A percentile compares a stretch with the other conserved stretches of the same genome.
Evolutionary conservation across 2,113 vertebrate genomes (phyloP).

Genomic region (Zapus hudsonius): DNA sequence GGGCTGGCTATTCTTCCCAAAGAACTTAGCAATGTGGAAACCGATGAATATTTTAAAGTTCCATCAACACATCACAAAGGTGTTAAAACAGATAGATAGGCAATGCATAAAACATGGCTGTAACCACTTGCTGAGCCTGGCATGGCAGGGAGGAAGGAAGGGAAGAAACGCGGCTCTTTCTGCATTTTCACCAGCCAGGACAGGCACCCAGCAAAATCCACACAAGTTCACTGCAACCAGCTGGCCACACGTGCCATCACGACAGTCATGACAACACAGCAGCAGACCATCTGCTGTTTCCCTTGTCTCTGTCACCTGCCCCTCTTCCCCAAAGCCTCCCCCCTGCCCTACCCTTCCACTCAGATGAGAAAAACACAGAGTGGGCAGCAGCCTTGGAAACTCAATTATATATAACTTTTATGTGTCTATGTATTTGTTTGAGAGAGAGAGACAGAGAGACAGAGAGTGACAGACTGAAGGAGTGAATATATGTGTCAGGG

Average conservation of each 20-base stretch:
- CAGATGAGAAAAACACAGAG: neutral
- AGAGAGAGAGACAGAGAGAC: too few relatives aligned
- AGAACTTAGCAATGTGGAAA: constrained; percentile 1
- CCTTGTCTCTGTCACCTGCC: neutral
- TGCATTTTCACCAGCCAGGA: neutral
- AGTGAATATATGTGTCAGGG: too few relatives aligned
- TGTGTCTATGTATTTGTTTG: too few relatives aligned
- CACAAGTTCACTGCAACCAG: neutral
- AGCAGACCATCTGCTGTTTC: too few relatives aligned
- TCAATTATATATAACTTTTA: too few relatives aligned
- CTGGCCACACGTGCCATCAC: too few relatives aligned
- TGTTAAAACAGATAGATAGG: neutral
- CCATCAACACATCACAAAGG: constrained; percentile 37
- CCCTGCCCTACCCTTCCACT: neutral
- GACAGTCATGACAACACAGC: neutral
- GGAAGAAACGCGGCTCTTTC: too few relatives aligned
- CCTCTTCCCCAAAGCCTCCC: neutral
- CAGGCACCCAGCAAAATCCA: neutral
- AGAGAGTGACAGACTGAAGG: too few relatives aligned
- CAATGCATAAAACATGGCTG: constrained; percentile 19
- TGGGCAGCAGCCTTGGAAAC: neutral
- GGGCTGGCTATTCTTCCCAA: neutral
- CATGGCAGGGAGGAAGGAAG: neutral
- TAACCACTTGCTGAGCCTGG: neutral
- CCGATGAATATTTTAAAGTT: constrained; percentile 48